These are phyloP conservation scores for Sebastiscus tertius DNA, from an alignment of 2,797 vertebrate species.

Conservation along the genomic window DNA sequence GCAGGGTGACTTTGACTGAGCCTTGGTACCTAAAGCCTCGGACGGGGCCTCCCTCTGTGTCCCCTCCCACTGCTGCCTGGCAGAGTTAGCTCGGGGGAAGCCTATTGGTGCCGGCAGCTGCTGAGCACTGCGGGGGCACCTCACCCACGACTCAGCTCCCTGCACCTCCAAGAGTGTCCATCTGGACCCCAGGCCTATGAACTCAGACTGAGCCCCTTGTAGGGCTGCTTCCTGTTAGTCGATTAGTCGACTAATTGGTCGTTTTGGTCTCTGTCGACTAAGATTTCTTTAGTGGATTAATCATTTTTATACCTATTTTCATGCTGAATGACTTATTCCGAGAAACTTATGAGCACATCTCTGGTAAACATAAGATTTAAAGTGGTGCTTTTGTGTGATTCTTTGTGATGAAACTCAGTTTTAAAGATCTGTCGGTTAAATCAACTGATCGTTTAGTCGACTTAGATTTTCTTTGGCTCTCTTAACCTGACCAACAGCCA, in stretches of 20 bases:
- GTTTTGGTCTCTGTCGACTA: too few species aligned
- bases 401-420: too few species aligned
- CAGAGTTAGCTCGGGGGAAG: conserved; percentile 51
- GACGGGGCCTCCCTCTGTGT: conserved; percentile 30
- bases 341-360: too few species aligned
- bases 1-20: conserved; percentile 81
- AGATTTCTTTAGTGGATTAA: too few species aligned
- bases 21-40: conserved; percentile 28
- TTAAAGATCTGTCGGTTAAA: too few species aligned
- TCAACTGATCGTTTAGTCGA: rapidly evolving
- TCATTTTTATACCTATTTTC: too few species aligned
- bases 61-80: conserved; percentile 39
- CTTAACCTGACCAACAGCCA: not conserved
- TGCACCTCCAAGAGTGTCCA: conserved; percentile 24
- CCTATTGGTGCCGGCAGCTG: conserved; percentile 59
- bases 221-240: too few species aligned
- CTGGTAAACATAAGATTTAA: too few species aligned
- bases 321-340: too few species aligned
- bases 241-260: too few species aligned
- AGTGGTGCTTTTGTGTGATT: too few species aligned
- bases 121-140: conserved; percentile 36
- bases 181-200: conserved; percentile 31
- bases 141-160: conserved; percentile 16
- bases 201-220: not conserved
- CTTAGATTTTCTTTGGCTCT: not conserved